Percentiles rank a stretch among this genome's conserved stretches.
These are phyloP conservation scores for Sceloporus tristichus DNA, from an alignment of 2,113 vertebrate genomes.

Conservation along the genomic window DNA sequence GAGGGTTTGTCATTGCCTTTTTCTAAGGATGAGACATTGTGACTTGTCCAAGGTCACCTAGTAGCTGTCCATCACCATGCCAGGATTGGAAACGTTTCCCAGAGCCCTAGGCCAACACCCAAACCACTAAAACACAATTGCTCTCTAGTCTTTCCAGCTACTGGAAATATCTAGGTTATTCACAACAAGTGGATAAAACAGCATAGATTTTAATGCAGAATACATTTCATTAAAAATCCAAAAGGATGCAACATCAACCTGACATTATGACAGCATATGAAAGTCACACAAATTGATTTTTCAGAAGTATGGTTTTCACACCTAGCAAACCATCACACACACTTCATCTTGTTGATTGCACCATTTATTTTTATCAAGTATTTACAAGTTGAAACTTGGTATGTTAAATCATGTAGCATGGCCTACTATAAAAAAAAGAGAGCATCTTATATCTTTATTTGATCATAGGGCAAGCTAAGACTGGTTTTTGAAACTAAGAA, in stretches of 20 bases:
- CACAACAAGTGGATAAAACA: neutral
- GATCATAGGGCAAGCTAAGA: slow-evolving; percentile 65
- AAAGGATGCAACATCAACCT: slow-evolving; percentile 6
- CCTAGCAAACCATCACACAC: slow-evolving; percentile 47
- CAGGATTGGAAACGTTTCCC: too few species aligned
- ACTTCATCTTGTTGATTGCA: slow-evolving; percentile 48
- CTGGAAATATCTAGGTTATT: neutral
- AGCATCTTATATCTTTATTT: slow-evolving; percentile 53
- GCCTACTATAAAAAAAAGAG: slow-evolving; percentile 49
- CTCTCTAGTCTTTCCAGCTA: neutral
- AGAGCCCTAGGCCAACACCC: too few species aligned
- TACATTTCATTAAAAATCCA: neutral
- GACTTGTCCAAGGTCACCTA: too few species aligned
- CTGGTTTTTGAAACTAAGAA: slow-evolving; percentile 60
- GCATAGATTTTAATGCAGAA: slow-evolving; percentile 7
- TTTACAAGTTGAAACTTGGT: slow-evolving; percentile 59
- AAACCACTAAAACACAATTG: too few species aligned
- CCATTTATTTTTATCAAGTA: slow-evolving; percentile 65
- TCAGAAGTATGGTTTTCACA: slow-evolving; percentile 44
- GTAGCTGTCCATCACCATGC: too few species aligned
- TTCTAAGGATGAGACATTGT: too few species aligned
- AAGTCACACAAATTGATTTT: slow-evolving; percentile 27
- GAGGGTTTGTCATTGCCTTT: too few species aligned
- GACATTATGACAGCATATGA: slow-evolving; percentile 18
- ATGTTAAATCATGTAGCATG: slow-evolving; percentile 53